Conservation (phyloP, 2,888 invertebrate genomes). For the Nomada ruficornis region DNA sequence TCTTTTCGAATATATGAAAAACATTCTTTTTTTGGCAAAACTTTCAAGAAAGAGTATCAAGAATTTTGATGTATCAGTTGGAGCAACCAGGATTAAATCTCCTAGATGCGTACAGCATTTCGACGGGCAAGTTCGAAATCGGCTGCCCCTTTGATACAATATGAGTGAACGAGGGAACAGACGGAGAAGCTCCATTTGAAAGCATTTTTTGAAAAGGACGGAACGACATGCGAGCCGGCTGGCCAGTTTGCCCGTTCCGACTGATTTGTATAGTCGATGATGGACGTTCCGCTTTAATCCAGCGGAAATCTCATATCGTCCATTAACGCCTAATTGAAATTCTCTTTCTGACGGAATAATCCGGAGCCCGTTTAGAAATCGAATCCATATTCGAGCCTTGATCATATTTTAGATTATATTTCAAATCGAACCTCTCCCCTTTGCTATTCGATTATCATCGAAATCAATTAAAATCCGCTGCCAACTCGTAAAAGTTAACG, state of each 20-base stretch:
- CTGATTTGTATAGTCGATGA: constrained; percentile 57
- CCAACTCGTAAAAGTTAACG: constrained; percentile 71
- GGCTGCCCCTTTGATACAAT: constrained; percentile 27
- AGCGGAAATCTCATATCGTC: constrained; percentile 70
- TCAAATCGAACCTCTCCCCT: constrained; percentile 25
- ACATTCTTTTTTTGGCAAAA: too few relatives aligned
- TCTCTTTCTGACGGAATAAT: constrained; percentile 64
- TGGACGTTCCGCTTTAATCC: constrained; percentile 68
- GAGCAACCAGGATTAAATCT: neutral
- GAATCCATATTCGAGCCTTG: constrained; percentile 39
- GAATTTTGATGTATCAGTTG: neutral
- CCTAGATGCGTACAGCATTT: neutral
- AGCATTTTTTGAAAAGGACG: constrained; percentile 40
- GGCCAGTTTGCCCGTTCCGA: constrained; percentile 33
- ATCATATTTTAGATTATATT: constrained; percentile 46
- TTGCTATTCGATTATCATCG: constrained; percentile 68
- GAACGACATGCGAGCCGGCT: constrained; percentile 20
- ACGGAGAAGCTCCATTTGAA: constrained; percentile 15
- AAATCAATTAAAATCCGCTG: constrained; percentile 74
- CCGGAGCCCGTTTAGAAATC: constrained; percentile 49
- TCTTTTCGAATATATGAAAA: too few relatives aligned
- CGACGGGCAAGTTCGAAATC: constrained; percentile 2
- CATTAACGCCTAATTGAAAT: constrained; percentile 74
- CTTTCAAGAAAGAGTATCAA: neutral
- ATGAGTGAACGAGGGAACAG: neutral